These are phyloP conservation scores for Tachycineta bicolor DNA, from an alignment of 2,113 vertebrate species.

Conservation along the genomic window DNA sequence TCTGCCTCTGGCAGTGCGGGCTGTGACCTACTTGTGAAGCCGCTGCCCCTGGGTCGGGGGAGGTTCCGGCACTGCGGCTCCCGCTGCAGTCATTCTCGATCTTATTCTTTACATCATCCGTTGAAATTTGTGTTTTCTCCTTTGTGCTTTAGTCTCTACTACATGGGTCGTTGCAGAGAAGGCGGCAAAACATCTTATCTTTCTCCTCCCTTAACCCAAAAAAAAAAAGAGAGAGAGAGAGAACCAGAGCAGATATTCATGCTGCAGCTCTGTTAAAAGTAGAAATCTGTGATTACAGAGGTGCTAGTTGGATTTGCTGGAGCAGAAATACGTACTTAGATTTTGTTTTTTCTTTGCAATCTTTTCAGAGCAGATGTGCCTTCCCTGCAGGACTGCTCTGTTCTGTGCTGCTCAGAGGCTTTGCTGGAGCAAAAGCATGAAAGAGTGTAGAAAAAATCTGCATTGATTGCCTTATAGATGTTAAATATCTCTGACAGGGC, in stretches of 20 bases:
- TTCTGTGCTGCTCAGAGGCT: background rate
- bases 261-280: background rate
- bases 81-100: background rate
- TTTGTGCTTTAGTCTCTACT: background rate
- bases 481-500: background rate
- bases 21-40: background rate
- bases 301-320: background rate
- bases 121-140: background rate
- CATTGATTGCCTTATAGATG: background rate
- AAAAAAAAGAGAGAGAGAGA: background rate
- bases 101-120: background rate
- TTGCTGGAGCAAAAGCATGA: background rate
- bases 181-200: background rate
- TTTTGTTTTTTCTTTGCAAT: background rate
- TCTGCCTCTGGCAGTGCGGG: background rate
- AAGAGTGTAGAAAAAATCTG: background rate
- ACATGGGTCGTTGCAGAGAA: background rate
- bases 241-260: background rate
- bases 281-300: background rate
- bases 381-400: background rate
- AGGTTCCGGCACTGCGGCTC: background rate
- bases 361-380: background rate
- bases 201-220: background rate
- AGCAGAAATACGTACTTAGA: background rate
- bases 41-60: accelerated